Evolutionary conservation across 2,888 invertebrate genomes (phyloP), one percentile per base, ranked within the genome.

Genomic region (Opisthograptis luteolata): DNA sequence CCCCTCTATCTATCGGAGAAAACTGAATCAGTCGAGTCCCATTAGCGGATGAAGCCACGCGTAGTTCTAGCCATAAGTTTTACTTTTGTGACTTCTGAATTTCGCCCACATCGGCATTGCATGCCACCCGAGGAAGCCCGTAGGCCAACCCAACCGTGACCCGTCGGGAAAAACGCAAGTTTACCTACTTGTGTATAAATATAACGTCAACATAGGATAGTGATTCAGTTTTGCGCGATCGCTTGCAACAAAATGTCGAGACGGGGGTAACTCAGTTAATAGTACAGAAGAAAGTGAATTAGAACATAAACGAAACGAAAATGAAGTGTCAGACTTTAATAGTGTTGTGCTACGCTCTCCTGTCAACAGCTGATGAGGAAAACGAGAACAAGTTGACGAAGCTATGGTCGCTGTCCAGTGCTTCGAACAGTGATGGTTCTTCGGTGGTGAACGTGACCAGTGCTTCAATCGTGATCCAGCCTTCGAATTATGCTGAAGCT

Each of bases 161-260:
- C 55, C 62, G 68, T 67, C 84, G 68, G 85, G 87, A 82, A 87
- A 87, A 86, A 87, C 85, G 88, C 84, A 83, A 87, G 68, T 84
- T 81, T 70, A 81, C 72, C 66, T 64, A 83, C 84, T 84, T 85
- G 79, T 87, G 87, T 90, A 90, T 89, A 90, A 84, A 90, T 89
- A 88, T 84, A 86, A 79, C 84, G 81, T 67, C 74, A 66, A 55
- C 55, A 72, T 77, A 76, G 82, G 70, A 82, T 66, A 75, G 81
- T 79, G 82, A 86, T 82, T 88, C 90, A 90, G 90, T 90, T 85
- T 82, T 81, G 72, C 87, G 84, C 87, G 85, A 84, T 78, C 85
- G 81, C 83, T 88, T 81, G 87, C 68, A 69, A 82, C 83, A 87
- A 85, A 87, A 89, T 88, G 79, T 70, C 68, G 66, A 60, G 66